Base-by-base conservation (phyloP, 2,797 vertebrate species). In the Uromys caudimaculatus region DNA sequence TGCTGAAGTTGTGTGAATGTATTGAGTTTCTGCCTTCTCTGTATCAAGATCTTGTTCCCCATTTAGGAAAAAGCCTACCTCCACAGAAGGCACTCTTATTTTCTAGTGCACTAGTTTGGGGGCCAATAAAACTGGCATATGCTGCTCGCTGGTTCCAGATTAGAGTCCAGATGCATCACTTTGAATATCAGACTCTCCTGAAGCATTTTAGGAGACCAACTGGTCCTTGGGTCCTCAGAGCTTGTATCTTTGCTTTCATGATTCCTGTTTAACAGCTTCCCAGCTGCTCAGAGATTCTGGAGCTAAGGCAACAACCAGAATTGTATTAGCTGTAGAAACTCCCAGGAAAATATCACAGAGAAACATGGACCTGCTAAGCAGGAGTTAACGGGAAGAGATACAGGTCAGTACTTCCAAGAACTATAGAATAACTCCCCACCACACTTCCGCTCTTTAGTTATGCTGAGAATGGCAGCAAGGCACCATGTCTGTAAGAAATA, bases 231-330 rank as follows among this genome's bases (percentile, higher is more conserved):
- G 8, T 91, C 47, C 56, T 76, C 50, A 91, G 93, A 92, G 76
- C 52, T 86, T 0, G 47, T 69, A 91, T 14, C 27, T 88, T 84
- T 83, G 73, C 44, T 62, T 19, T 78, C 32, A 87, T 93, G 87
- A 44, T 88, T 81, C 83, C 95, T 95, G 89, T 47, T 90, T 38
- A 95, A 96, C 96, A 97, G 84, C 85, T 86, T 10, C 88, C 89
- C 54, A 76, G 93, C 95, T 93, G 90, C 92, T 86, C 60, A 95
- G 77, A 78, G 84, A 71, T 54, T 78, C 73, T 87, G 79, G 0
- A 9, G 93, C 73, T 92, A 78, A 60, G 17, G 4, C 73, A 12
- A 60, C 50, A 95, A 97, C 82, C 11, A 94, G 91, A 96, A 96
- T 92, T 64, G 75, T 76, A 83, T 90, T 29, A 75, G 16, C 85